phyloP scores from a whole-genome alignment of 1,140 invertebrate genomes.

The Orussus abietinus region DNA sequence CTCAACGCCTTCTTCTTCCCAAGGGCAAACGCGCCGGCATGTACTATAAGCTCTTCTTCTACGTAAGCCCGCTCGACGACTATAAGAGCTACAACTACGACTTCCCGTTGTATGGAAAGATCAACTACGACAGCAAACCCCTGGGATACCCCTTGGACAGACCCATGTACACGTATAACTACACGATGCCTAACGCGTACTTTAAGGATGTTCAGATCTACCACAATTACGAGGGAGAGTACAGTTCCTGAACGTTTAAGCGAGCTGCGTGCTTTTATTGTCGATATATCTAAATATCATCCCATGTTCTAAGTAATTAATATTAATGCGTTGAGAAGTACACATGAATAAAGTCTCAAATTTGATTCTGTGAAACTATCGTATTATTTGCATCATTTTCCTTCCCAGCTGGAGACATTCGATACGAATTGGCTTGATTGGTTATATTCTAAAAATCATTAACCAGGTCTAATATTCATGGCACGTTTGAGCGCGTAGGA shows the following conservation, averaged over 20 bases:
- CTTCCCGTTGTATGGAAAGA: conserved; percentile 35
- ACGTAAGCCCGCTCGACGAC: conserved; percentile 41
- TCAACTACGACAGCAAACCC: conserved; percentile 54
- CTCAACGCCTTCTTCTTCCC: conserved; percentile 46
- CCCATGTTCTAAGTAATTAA: not conserved
- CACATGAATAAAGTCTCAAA: not conserved
- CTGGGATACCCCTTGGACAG: conserved; percentile 68
- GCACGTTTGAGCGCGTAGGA: too few species aligned
- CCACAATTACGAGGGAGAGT: too few species aligned
- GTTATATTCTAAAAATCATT: too few species aligned
- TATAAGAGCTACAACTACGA: conserved; percentile 26
- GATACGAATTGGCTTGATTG: too few species aligned
- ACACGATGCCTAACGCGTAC: conserved; percentile 44
- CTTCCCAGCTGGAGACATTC: not conserved
- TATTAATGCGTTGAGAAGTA: not conserved
- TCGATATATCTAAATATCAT: not conserved
- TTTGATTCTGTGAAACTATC: not conserved
- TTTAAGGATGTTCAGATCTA: conserved; percentile 46
- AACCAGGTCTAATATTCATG: too few species aligned
- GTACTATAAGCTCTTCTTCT: conserved; percentile 49
- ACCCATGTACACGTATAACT: conserved; percentile 39
- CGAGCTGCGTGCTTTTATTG: too few species aligned
- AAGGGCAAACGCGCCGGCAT: conserved; percentile 48
- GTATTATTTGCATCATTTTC: not conserved
- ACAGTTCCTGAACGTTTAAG: too few species aligned